Base-by-base conservation (phyloP, 2,888 invertebrate species). In the Amiota mariae region DNA sequence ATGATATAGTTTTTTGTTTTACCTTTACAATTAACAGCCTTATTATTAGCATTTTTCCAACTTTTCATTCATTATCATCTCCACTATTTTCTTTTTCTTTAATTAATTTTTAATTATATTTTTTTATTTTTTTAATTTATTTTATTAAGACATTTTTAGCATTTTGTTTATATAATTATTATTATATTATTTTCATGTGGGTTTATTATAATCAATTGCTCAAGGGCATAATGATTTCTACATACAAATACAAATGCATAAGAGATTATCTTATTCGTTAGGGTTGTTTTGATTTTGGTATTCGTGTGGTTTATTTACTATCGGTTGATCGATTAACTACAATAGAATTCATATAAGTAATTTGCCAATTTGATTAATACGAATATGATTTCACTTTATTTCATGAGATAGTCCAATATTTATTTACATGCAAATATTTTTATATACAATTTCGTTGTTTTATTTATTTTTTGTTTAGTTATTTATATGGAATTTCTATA, bases 11-110 rank as follows among this genome's bases (percentile, higher is more conserved):
- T 24, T 51, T 68, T 15, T 24, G 36, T 48, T 66, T 48, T 66
- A 48, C 54, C 24, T 84, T 88, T 87, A 88, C 87, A 87, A 84
- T 87, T 88, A 88, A 87, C 87, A 88, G 87, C 88, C 88, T 87
- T 88, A 87, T 85, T 81, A 85, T 85, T 88, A 87, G 87, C 86
- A 82, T 81, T 82, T 82, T 61, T 66, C 68, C 75, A 36, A 36
- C 36, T 2, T 36, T 36, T 36, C 36, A 4, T 36, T 36, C 6
- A 4, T 36, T 6, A 36, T 4, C 6, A 0, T 36, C 36, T 6
- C 36, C 36, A 24, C 15, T 61, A 75, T 72, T 68, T 70, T 75
- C 51, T 72, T 72, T n/a, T n/a, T n/a, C n/a, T n/a, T n/a, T n/a
- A n/a, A 8, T n/a, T 15, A 15, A 24, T 3, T 20, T 73, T 73